Percentiles rank a stretch among this genome's conserved stretches.
These are phyloP conservation scores for Hetaerina americana DNA, from an alignment of 1,140 invertebrate genomes.

Conservation along the genomic window DNA sequence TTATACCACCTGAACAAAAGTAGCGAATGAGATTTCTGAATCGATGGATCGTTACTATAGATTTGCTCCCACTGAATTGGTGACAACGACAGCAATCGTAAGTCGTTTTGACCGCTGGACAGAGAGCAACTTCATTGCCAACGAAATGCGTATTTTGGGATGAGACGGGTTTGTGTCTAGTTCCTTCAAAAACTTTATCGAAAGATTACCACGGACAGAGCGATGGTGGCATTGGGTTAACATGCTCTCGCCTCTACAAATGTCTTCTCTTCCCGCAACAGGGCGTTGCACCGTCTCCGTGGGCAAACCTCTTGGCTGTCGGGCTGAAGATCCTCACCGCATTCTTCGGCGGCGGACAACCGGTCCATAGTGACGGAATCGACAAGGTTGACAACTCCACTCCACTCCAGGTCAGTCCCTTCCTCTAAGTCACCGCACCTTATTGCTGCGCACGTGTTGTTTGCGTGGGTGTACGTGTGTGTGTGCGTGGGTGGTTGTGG, in stretches of 20 bases:
- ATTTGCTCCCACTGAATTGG: too few relatives aligned
- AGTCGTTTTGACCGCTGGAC: too few relatives aligned
- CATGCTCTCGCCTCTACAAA: not conserved
- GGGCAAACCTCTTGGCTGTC: slow-evolving; percentile 71
- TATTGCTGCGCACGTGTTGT: not conserved
- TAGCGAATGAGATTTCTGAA: too few relatives aligned
- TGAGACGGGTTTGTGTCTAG: not conserved
- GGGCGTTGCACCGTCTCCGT: slow-evolving; percentile 54
- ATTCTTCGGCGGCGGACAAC: slow-evolving; percentile 52
- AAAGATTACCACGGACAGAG: not conserved
- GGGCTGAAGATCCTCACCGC: slow-evolving; percentile 70
- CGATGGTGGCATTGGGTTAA: too few relatives aligned
- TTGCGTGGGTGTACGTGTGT: too few relatives aligned
- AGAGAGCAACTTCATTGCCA: too few relatives aligned
- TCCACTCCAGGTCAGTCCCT: slow-evolving; percentile 66
- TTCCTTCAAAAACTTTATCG: not conserved
- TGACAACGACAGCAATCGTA: too few relatives aligned
- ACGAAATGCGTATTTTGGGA: not conserved
- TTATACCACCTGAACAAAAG: too few relatives aligned
- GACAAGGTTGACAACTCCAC: slow-evolving; percentile 76
- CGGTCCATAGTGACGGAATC: slow-evolving; percentile 58
- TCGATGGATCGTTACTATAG: too few relatives aligned
- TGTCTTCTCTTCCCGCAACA: slow-evolving; percentile 10
- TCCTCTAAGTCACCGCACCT: not conserved
- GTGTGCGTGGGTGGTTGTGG: too few relatives aligned